Percentiles rank a stretch among this genome's conserved stretches.
phyloP scores from a whole-genome alignment of 2,888 invertebrate species.

The Pelosia muscerda region DNA sequence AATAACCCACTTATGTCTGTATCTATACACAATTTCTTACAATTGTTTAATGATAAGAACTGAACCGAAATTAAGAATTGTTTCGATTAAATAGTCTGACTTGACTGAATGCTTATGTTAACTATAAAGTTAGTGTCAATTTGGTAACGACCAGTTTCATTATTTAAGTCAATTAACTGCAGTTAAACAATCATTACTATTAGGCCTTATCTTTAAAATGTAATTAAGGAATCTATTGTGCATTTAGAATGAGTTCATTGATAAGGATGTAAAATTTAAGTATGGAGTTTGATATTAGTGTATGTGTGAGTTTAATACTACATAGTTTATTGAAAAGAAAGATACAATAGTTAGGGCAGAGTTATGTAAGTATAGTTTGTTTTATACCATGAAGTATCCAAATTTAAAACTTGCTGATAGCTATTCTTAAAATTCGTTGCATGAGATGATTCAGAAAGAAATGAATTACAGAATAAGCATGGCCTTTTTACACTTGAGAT shows the following conservation, averaged over 20 bases:
- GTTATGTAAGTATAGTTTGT: too few species aligned
- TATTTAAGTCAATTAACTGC: conserved; percentile 1
- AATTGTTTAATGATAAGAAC: conserved; percentile 44
- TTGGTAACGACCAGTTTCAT: background rate
- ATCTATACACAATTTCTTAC: conserved; percentile 50
- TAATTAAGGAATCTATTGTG: conserved; percentile 14
- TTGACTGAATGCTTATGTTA: background rate
- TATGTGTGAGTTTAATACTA: too few species aligned
- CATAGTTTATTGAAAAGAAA: too few species aligned
- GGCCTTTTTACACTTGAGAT: background rate
- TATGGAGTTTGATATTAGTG: background rate
- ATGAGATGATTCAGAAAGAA: background rate
- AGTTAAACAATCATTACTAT: conserved; percentile 5
- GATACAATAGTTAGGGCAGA: too few species aligned
- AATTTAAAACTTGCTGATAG: background rate
- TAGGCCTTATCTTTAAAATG: background rate
- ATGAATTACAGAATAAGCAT: background rate
- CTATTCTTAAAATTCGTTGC: background rate
- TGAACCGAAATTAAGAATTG: conserved; percentile 27
- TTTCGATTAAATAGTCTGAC: background rate
- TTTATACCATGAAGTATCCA: background rate
- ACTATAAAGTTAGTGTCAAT: background rate
- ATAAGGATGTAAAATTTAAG: background rate
- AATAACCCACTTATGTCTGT: conserved; percentile 54
- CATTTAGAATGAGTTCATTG: background rate